phyloP scores from a whole-genome alignment of 2,797 vertebrate species.

The Pangasius krempfi region DNA sequence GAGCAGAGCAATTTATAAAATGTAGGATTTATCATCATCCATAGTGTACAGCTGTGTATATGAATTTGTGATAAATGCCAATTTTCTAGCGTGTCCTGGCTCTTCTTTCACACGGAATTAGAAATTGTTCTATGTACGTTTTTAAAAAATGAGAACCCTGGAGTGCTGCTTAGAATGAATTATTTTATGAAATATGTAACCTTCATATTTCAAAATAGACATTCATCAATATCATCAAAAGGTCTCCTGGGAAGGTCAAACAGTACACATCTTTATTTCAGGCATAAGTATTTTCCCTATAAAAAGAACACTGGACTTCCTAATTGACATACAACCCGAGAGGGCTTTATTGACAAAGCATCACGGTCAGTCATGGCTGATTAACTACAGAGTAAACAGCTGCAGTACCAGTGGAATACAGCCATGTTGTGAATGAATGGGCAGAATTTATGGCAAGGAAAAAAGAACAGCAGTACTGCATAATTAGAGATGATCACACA shows the following conservation, averaged over 20 bases:
- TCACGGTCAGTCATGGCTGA: constrained; percentile 17
- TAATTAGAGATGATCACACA: constrained; percentile 1
- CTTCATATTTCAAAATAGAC: not conserved
- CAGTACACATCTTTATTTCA: not conserved
- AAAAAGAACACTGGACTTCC: not conserved
- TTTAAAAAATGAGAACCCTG: not conserved
- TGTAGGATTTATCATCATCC: not conserved
- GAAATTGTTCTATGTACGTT: not conserved
- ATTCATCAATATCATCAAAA: not conserved
- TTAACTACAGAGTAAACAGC: constrained; percentile 29
- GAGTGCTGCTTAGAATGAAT: not conserved
- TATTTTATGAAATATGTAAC: not conserved
- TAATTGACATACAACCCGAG: not conserved
- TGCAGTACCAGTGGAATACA: not conserved
- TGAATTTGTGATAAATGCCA: not conserved
- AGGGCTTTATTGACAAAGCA: constrained; percentile 24
- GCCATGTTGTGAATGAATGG: constrained; percentile 23
- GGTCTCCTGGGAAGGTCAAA: constrained; percentile 1
- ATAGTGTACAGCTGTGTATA: not conserved
- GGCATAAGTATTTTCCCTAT: constrained; percentile 4
- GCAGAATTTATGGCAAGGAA: constrained; percentile 10
- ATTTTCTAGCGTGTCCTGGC: not conserved
- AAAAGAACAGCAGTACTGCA: constrained; percentile 9
- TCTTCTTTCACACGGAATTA: not conserved
- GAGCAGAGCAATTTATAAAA: not conserved